Percentiles rank a stretch among this genome's conserved stretches.
Conservation (phyloP, 1,140 invertebrate species). For the Philopotamus ludificatus region DNA sequence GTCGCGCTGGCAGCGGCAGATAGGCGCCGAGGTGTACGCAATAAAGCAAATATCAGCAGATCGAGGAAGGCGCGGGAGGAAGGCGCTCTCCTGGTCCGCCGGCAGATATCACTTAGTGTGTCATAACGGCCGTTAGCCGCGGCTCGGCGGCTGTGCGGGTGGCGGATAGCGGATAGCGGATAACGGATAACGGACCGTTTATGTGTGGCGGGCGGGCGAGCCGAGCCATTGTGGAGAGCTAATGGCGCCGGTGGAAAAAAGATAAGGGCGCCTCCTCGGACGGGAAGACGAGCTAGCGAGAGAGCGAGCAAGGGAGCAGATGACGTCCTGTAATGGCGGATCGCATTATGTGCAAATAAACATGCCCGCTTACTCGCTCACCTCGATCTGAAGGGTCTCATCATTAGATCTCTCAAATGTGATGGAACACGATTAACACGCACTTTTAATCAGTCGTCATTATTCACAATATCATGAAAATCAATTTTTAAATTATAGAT, state of each 20-base stretch:
- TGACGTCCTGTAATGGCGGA: not conserved
- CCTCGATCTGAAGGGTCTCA: constrained; percentile 12
- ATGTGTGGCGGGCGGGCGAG: constrained; percentile 28
- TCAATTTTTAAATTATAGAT: too few species aligned
- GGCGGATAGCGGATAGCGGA: constrained; percentile 39
- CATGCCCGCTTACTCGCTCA: not conserved
- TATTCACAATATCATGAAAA: not conserved
- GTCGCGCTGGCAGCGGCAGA: not conserved
- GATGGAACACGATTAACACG: too few species aligned
- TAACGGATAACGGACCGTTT: constrained; percentile 40
- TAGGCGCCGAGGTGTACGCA: constrained; percentile 9
- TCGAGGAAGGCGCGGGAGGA: constrained; percentile 26
- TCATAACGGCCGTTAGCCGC: constrained; percentile 41
- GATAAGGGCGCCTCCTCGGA: constrained; percentile 31
- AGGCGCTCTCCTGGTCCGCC: not conserved
- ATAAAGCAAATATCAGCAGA: constrained; percentile 36
- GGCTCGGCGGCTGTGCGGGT: constrained; percentile 33
- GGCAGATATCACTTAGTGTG: constrained; percentile 38
- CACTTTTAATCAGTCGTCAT: not conserved
- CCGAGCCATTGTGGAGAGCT: constrained; percentile 39
- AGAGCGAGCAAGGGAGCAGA: not conserved
- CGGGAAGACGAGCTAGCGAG: constrained; percentile 9
- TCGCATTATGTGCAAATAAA: constrained; percentile 1
- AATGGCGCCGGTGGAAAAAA: constrained; percentile 40
- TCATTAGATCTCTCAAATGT: too few species aligned